A percentile compares a stretch with the other conserved stretches of the same genome.
phyloP scores from a whole-genome alignment of 2,113 vertebrate genomes.

The Phaethon lepturus region DNA sequence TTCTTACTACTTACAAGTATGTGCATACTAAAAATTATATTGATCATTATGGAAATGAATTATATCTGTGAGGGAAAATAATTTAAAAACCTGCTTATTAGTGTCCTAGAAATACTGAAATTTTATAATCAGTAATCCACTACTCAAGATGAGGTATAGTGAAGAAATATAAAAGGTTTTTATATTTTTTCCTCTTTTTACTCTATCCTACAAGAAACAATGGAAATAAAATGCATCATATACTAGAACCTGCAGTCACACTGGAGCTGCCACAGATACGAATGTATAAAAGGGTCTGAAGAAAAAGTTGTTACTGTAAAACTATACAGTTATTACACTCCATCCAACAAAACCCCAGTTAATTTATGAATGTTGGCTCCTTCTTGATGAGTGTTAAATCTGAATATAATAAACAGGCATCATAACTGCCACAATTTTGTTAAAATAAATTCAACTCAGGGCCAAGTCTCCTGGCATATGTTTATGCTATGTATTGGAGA shows the following conservation, averaged over 20 bases:
- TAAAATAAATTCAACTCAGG: not conserved
- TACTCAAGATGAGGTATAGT: not conserved
- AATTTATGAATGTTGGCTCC: not conserved
- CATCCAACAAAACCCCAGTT: not conserved
- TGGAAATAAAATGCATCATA: not conserved
- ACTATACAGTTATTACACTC: not conserved
- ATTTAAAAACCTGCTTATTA: not conserved
- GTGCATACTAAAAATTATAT: not conserved
- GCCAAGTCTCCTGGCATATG: not conserved
- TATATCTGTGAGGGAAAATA: not conserved
- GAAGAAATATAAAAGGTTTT: not conserved
- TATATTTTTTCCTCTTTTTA: not conserved
- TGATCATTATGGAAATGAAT: not conserved
- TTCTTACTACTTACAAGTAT: not conserved
- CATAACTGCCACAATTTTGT: not conserved
- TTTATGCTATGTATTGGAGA: not conserved
- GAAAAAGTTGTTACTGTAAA: not conserved
- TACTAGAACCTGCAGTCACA: not conserved
- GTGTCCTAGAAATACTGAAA: not conserved
- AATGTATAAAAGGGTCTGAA: not conserved
- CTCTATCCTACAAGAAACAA: not conserved
- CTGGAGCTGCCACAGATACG: not conserved
- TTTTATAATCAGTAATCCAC: not conserved
- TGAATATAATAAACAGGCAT: not conserved
- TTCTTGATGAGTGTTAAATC: not conserved